Evolutionary conservation across 2,797 vertebrate species (phyloP).

Genomic region (Macroramphosus scolopax): DNA sequence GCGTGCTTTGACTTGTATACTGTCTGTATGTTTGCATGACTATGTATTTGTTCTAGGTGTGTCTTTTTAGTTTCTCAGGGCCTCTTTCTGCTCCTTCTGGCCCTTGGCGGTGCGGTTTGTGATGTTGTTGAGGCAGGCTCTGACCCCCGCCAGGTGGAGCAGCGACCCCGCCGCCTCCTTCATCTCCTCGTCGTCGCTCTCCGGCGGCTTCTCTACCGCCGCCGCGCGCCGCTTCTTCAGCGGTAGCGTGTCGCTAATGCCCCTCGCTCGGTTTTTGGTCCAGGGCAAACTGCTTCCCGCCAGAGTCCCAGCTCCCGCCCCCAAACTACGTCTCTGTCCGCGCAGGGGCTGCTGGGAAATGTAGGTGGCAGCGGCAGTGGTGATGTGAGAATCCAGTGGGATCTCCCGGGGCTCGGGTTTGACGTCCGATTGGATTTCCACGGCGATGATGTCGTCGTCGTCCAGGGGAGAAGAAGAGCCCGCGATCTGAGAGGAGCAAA

Average conservation of each 20-base stretch:
- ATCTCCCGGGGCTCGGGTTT: slow-evolving; percentile 88
- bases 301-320: slow-evolving; percentile 76
- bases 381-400: slow-evolving; percentile 80
- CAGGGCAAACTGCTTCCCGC: slow-evolving; percentile 85
- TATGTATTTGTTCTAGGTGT: slow-evolving; percentile 57
- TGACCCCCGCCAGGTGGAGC: slow-evolving; percentile 93
- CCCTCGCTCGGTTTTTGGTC: slow-evolving; percentile 82
- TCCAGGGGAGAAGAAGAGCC: slow-evolving; percentile 78
- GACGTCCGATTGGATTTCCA: slow-evolving; percentile 82
- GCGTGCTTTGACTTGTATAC: slow-evolving; percentile 15
- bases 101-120: slow-evolving; percentile 96
- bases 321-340: slow-evolving; percentile 84
- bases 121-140: slow-evolving; percentile 97
- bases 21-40: slow-evolving; percentile 35
- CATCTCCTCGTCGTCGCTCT: slow-evolving; percentile 98
- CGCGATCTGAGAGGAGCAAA: slow-evolving; percentile 81
- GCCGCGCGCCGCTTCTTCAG: slow-evolving; percentile 97
- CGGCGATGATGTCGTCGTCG: slow-evolving; percentile 82
- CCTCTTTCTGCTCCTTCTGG: slow-evolving; percentile 94
- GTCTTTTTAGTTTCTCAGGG: slow-evolving; percentile 95
- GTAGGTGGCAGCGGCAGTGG: slow-evolving; percentile 73
- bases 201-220: slow-evolving; percentile 88
- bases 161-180: slow-evolving; percentile 96
- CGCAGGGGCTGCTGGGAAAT: slow-evolving; percentile 82
- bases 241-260: slow-evolving; percentile 90